Evolutionary conservation across 2,888 invertebrate species (phyloP).

Genomic region (Lamellibrachia columna): DNA sequence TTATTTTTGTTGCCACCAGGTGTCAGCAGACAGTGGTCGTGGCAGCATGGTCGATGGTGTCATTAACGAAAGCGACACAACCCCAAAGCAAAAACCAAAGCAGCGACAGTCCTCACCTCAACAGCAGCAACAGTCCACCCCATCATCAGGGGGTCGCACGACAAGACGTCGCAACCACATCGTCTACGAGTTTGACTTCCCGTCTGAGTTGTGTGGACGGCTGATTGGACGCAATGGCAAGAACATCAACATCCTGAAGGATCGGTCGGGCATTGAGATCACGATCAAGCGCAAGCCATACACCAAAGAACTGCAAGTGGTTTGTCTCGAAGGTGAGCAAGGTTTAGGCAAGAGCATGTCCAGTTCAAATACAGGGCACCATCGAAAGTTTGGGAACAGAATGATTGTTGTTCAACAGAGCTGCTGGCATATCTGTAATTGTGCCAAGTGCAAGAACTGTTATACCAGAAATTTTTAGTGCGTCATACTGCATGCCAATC

Average conservation of each 20-base stretch:
- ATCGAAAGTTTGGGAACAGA: too few relatives aligned
- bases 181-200: constrained; percentile 64
- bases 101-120: background rate
- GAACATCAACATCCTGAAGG: constrained; percentile 81
- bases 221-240: constrained; percentile 86
- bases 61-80: background rate
- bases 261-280: constrained; percentile 77
- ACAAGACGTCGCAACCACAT: background rate
- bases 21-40: constrained; percentile 16
- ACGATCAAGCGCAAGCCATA: constrained; percentile 82
- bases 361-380: background rate
- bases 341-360: background rate
- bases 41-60: background rate
- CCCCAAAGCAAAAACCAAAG: background rate
- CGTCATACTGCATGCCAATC: too few relatives aligned
- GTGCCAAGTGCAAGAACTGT: too few relatives aligned
- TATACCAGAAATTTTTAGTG: too few relatives aligned
- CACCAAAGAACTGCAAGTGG: constrained; percentile 80
- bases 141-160: background rate
- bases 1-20: background rate
- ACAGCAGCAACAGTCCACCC: background rate
- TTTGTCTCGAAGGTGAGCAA: constrained; percentile 82
- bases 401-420: too few relatives aligned
- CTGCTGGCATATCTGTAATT: too few relatives aligned
- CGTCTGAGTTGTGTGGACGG: constrained; percentile 78